Conservation (phyloP, 2,888 invertebrate species). For the Ophion ventricosus region DNA sequence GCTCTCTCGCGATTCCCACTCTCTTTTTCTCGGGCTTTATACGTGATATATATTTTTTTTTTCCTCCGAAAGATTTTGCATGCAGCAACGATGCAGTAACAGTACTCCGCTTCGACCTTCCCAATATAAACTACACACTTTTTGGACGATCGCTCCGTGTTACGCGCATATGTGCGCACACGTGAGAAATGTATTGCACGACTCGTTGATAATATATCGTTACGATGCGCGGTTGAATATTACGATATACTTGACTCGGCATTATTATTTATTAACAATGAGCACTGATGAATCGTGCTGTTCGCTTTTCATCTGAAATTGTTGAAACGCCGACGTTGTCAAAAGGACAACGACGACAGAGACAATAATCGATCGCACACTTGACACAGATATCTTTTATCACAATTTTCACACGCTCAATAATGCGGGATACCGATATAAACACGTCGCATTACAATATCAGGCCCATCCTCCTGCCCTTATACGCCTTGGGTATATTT, state of each 20-base stretch:
- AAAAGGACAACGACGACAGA: not conserved
- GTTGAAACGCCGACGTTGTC: not conserved
- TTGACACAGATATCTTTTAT: not conserved
- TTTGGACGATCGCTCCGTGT: not conserved
- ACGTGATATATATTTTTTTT: slow-evolving; percentile 1
- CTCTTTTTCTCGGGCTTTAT: not conserved
- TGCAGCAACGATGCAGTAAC: slow-evolving; percentile 9
- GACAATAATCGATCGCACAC: not conserved
- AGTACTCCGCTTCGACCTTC: not conserved
- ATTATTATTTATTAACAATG: slow-evolving; percentile 1
- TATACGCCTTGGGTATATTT: not conserved
- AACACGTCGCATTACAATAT: not conserved
- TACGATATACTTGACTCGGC: not conserved
- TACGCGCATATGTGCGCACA: not conserved
- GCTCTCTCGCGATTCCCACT: not conserved
- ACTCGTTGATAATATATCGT: not conserved
- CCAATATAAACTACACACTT: slow-evolving; percentile 16
- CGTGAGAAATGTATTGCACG: not conserved
- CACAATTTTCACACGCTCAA: not conserved
- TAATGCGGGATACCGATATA: not conserved
- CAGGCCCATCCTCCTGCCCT: not conserved
- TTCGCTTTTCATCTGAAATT: not conserved
- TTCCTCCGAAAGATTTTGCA: not conserved
- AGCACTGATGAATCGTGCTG: not conserved
- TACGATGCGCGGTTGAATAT: not conserved